Evolutionary conservation across 1,140 invertebrate species (phyloP).

Genomic region (Trinorchestia longiramus): DNA sequence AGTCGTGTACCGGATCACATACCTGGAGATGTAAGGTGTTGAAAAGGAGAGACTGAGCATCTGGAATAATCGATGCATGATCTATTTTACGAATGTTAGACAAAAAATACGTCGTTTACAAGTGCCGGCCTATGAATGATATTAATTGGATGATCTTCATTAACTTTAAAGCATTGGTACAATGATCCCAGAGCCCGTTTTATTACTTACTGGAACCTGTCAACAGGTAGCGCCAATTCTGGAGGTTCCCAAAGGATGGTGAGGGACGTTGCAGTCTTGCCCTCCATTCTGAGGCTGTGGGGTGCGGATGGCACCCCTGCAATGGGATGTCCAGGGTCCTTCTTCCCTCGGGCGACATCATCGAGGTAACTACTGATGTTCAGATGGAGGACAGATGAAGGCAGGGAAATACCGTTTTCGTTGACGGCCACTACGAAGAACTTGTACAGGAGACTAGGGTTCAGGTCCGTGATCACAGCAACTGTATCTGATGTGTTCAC

Average conservation of each 20-base stretch:
- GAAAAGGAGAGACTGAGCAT: background rate
- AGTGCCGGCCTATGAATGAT: background rate
- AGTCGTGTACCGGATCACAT: slow-evolving; percentile 59
- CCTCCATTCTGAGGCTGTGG: slow-evolving; percentile 78
- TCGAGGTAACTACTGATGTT: slow-evolving; percentile 70
- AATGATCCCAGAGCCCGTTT: background rate
- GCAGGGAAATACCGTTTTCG: slow-evolving; percentile 80
- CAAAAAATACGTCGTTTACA: background rate
- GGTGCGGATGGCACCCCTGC: slow-evolving; percentile 79
- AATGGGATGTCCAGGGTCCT: slow-evolving; percentile 65
- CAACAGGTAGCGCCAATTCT: slow-evolving; percentile 81
- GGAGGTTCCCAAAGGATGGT: slow-evolving; percentile 85
- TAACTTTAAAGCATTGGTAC: background rate
- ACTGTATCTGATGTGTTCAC: slow-evolving; percentile 77
- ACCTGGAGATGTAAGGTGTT: slow-evolving; percentile 12
- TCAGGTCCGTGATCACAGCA: slow-evolving; percentile 75
- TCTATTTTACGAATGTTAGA: background rate
- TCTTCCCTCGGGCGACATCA: slow-evolving; percentile 72
- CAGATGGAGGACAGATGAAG: slow-evolving; percentile 82
- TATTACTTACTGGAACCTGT: slow-evolving; percentile 73
- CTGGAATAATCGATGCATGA: background rate
- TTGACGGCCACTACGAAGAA: slow-evolving; percentile 83
- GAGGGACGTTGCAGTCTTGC: slow-evolving; percentile 63
- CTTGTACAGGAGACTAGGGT: slow-evolving; percentile 78
- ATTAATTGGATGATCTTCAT: background rate